Evolutionary conservation across 2,888 invertebrate genomes (phyloP), one percentile per base, ranked within the genome.

Genomic region (Pegoplata infirma): DNA sequence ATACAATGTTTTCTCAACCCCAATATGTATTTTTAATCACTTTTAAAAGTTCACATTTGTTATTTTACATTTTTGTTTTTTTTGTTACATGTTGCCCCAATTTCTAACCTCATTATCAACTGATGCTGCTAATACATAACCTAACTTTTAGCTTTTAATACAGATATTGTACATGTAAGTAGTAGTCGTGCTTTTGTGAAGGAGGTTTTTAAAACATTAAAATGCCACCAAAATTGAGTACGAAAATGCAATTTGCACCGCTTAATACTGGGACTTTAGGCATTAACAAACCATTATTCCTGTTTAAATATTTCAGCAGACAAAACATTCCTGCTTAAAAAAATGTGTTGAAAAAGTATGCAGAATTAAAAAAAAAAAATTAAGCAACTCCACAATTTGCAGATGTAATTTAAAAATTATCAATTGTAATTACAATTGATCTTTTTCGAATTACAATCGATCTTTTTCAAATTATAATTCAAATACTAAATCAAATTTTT

Each of bases 261-360:
- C 61, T 76, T 72, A 76, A 66, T 51, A 66, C 61, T 59, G 72
- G 72, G 66, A 59, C 59, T 76, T 72, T 61, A 77, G 72, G 72
- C 72, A 77, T 77, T 77, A 77, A 77, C 61, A 77, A 56, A 72
- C 72, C 56, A 72, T 72, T 72, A 77, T 67, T 66, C 72, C 67
- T 55, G 72, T 61, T 72, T 72, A 40, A 72, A 76, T 72, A 76
- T 72, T 66, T 67, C 47, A 72, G 61, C 64, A 64, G 25, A 55
- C 64, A 23, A n/a, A 14, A 3, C 23, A 66, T 58, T 40, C 59
- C 23, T 47, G 44, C 21, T 25, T 36, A 36, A 12, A 40, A 25
- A 4, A 40, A 12, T n/a, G 5, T 40, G 36, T n/a, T 40, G 2
- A 3, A 5, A n/a, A 40, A 40, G 10, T 40, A 32, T 7, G 12